Percentiles rank a stretch among this genome's conserved stretches.
phyloP scores from a whole-genome alignment of 1,140 invertebrate genomes.

The Heliconius hewitsoni region DNA sequence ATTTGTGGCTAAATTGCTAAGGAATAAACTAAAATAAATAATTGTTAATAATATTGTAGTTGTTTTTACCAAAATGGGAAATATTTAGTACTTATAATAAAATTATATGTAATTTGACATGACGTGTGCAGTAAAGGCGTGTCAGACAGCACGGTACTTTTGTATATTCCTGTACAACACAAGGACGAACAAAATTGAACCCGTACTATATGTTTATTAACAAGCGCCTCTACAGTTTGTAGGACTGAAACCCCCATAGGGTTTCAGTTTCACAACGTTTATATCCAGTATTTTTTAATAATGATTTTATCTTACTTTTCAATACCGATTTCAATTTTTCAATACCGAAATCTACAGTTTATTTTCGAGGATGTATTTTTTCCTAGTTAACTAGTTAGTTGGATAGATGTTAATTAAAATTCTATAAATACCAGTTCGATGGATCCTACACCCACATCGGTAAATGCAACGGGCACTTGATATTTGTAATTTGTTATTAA shows the following conservation, averaged over 20 bases:
- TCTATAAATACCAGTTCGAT: neutral
- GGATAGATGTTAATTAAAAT: slow-evolving; percentile 1
- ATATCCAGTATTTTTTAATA: too few relatives aligned
- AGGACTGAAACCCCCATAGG: too few relatives aligned
- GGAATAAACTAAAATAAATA: neutral
- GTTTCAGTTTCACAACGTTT: too few relatives aligned
- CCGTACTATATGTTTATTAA: too few relatives aligned
- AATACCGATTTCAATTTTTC: too few relatives aligned
- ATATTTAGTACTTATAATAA: neutral
- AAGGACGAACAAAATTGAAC: too few relatives aligned
- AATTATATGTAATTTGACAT: neutral
- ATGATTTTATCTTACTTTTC: too few relatives aligned
- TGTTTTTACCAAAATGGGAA: neutral
- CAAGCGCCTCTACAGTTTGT: too few relatives aligned
- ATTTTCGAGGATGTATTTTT: too few relatives aligned
- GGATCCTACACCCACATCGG: neutral
- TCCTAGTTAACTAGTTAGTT: too few relatives aligned
- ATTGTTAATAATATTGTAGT: neutral
- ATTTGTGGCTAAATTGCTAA: neutral
- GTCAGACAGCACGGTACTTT: neutral
- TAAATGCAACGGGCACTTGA: neutral
- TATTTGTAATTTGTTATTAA: neutral
- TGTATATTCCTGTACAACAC: neutral
- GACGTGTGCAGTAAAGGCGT: neutral
- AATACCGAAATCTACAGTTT: too few relatives aligned